Evolutionary conservation across 2,113 vertebrate genomes (phyloP), one percentile per base, ranked within the genome.

Genomic region (Lanius ludovicianus): DNA sequence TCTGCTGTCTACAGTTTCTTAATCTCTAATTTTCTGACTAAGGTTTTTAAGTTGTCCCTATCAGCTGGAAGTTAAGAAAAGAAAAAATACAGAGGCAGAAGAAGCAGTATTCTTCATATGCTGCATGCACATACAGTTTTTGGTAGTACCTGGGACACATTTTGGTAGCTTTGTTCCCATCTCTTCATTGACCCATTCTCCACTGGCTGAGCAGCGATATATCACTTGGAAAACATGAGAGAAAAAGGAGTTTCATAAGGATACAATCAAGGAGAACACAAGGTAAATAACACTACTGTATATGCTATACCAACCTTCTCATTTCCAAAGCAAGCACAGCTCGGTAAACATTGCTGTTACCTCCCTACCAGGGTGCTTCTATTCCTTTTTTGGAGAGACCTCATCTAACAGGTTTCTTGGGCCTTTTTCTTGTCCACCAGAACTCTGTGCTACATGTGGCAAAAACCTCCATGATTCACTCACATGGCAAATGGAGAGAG

Each of bases 61-160:
- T 52, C 30, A 63, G 23, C 11, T 80, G 39, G 10, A 93, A 62
- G 35, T 62, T 35, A 65, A 90, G 83, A n/a, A 57, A 60, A 53
- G 17, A 44, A 89, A 89, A 90, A 83, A 52, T 6, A 71, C 23
- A 87, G 25, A 67, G 7, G 27, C 41, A 22, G 80, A 90, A 68
- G 49, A 64, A 76, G 28, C 33, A 30, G 6, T 16, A 24, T 22
- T 59, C 75, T 88, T 82, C n/a, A 37, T n/a, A 65, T 31, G 30
- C 33, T 10, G 0, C 7, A 0, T 20, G 28, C 53, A 53, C 11
- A 27, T 9, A 35, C 1, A 12, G 10, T 6, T 46, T 57, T 73
- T 60, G 16, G 27, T 37, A 55, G 55, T 98, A 98, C 98, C 98
- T 98, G 98, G 92, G 59, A 96, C 22, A 76, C 98, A 98, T 23